Percentiles rank a stretch among this genome's conserved stretches.
These are phyloP conservation scores for Gracilinanus agilis DNA, from an alignment of 2,113 vertebrate species.

Conservation along the genomic window DNA sequence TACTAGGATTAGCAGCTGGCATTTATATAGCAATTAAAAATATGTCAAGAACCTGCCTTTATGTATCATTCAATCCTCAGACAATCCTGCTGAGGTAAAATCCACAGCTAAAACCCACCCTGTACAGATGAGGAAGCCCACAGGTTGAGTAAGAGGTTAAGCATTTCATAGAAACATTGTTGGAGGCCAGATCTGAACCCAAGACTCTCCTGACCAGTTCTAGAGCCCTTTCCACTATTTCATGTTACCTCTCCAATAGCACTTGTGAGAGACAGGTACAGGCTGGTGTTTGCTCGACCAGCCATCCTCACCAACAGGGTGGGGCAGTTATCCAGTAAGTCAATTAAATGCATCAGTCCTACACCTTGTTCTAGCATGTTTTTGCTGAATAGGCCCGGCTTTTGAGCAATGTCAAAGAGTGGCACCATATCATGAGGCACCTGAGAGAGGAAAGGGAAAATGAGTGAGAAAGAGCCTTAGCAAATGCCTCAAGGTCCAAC, in stretches of 20 bases:
- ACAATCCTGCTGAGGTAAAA: background rate
- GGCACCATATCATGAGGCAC: background rate
- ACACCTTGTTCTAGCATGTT: background rate
- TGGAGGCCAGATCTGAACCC: background rate
- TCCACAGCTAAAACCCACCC: background rate
- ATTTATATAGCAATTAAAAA: background rate
- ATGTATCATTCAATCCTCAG: background rate
- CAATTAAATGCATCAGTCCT: background rate
- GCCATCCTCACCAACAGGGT: background rate
- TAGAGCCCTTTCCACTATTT: background rate
- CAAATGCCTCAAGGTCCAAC: background rate
- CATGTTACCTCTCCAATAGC: background rate
- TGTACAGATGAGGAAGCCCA: background rate
- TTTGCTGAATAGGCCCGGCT: background rate
- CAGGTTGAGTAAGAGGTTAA: background rate
- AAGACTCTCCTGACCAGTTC: background rate
- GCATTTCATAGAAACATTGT: background rate
- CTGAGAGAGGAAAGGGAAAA: background rate
- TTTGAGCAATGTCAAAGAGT: background rate
- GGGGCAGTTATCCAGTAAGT: background rate
- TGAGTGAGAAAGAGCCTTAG: background rate
- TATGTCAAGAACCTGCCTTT: background rate
- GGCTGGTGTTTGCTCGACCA: background rate
- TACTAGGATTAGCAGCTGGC: background rate
- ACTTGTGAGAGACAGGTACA: background rate